Base-by-base conservation (phyloP, 2,797 vertebrate genomes). In the Aratinga solstitialis region DNA sequence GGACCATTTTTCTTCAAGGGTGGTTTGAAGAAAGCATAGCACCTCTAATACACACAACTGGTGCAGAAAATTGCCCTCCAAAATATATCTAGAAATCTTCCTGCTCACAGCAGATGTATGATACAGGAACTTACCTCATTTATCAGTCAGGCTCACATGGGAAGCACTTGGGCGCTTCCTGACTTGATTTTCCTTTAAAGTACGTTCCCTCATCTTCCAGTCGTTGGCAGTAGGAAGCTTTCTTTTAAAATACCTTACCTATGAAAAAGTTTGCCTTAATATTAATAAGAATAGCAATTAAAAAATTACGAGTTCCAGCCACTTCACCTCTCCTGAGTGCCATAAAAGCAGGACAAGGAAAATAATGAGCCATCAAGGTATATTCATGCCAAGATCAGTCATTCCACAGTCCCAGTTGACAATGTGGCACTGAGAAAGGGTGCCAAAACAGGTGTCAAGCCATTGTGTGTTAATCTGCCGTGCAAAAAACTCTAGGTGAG, bases 401-500 rank as follows among this genome's bases (percentile, higher is more conserved):
- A 9, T 27, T 26, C 45, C 54, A 40, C 63, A 45, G 11, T 7
- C 20, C 45, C 42, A 65, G 9, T 9, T 7, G 9, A 15, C 23
- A n/a, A 0, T 32, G 5, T 2, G 21, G 27, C 50, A 47, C 38
- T 0, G 1, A 34, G 54, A 3, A 32, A 72, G 48, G 48, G 12
- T 13, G 2, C 16, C 0, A 13, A 19, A 7, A 13, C 30, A 6
- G 43, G 26, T 71, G 24, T 27, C 20, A 23, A 62, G 7, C 5
- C 59, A 6, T 8, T 1, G 0, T 6, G 4, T 54, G 24, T 18
- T 50, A 26, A 22, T 13, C 34, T 50, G 11, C 22, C 14, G 18
- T 18, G 38, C 23, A 53, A 62, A 76, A 69, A 5, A 3, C 58
- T 32, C 2, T 1, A 65, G 27, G 29, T 13, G 69, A 68, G 50